Base-by-base conservation (phyloP, 2,113 vertebrate genomes). In the Cololabis saira region DNA sequence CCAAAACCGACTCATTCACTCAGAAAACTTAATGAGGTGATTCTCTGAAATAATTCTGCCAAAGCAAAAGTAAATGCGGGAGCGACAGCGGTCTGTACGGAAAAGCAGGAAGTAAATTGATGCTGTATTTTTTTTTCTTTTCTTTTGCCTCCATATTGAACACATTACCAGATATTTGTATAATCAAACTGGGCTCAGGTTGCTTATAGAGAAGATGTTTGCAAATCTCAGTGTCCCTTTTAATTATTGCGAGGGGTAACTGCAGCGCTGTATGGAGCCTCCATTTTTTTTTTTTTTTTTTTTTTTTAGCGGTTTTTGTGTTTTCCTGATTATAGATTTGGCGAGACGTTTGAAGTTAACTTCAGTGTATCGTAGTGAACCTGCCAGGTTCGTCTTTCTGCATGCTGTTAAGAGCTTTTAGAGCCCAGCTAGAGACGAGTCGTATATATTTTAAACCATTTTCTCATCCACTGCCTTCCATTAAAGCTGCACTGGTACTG, bases 361-460 rank as follows among this genome's bases (percentile, higher is more conserved):
- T 58, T 41, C 57, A 19, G 68, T 11, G 40, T 79, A 53, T 50
- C 9, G 8, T 76, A 59, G 54, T 16, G 3, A 51, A 58, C 48
- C 67, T 78, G 77, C 49, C 44, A 64, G 79, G 22, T 67, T 68
- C 49, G 59, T 44, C 68, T 15, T 60, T 71, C 40, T 68, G 78
- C 68, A 66, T 77, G 71, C 16, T 72, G 54, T 73, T 68, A 64
- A 51, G 58, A 78, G 63, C 73, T 58, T 75, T 69, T 57, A 68
- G 52, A 81, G 59, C 56, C 44, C 49, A 66, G 60, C 16, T 52
- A 1, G 49, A 41, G 57, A 61, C 12, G 19, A 17, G 53, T 18
- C 18, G 40, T 42, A 57, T 42, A 57, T 7, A 45, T 42, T 41
- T 67, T 48, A 8, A 64, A 67, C 18, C 30, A 5, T 55, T 57